Base-by-base conservation (phyloP, 2,797 vertebrate species). In the Gymnodraco acuticeps region DNA sequence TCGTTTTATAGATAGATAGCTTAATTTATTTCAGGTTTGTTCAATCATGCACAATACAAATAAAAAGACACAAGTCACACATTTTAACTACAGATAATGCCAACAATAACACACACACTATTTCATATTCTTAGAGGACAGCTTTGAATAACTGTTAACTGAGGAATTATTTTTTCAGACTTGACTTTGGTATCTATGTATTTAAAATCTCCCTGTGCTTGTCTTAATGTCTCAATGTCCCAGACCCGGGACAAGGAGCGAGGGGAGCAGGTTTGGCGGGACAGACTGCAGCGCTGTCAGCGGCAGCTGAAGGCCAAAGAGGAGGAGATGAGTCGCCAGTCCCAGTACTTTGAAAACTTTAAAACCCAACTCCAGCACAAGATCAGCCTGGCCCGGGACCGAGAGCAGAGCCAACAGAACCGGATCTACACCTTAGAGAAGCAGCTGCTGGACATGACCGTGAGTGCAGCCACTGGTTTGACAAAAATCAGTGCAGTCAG, bases 271-370 rank as follows among this genome's bases (percentile, higher is more conserved):
- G 84, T 92, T 6, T 94, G 94, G 91, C 93, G 93, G 78, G 88
- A 93, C 48, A 93, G 92, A 73, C 71, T 96, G 62, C 86, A 1
- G 77, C 93, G 95, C 81, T 94, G 94, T 84, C 95, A 95, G 85
- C 86, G 92, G 79, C 94, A 93, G 83, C 88, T 97, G 85, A 94
- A 92, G 87, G 84, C 77, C 74, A 96, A 96, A 91, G 95, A 96
- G 47, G 92, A 95, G 46, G 96, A 95, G 79, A 92, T 96, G 88
- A 95, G 92, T 78, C 91, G 72, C 38, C 96, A 96, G 75, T 94
- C 92, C 3, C 89, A 84, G 42, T 96, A 96, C 89, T 96, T 97
- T 78, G 95, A 97, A 80, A 95, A 93, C 88, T 95, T 94, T 83
- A 95, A 96, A 85, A 71, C 78, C 69, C 93, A 93, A 45, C 95